Base-by-base conservation (phyloP, 2,113 vertebrate species). In the Hucho hucho region DNA sequence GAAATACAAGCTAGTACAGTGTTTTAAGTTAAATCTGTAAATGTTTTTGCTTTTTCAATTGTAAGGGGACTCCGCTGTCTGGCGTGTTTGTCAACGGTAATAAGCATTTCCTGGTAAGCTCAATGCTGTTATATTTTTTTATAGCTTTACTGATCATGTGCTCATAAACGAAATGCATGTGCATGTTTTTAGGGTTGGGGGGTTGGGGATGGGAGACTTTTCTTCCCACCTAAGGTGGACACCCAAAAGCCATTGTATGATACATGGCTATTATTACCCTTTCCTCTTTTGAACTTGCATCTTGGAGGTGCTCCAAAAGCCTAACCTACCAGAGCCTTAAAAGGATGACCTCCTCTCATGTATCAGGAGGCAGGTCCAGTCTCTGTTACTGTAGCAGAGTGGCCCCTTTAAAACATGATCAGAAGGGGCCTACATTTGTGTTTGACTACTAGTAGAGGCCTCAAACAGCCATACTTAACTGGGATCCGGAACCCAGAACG, bases 271-370 rank as follows among this genome's bases (percentile, higher is more conserved):
- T 94, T 91, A 89, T 92, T 93, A 92, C 84, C 71, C 90, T 92
- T 90, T 92, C 92, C 92, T 87, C 91, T 92, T 94, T 91, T 84
- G 90, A 90, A 92, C 86, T 79, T 76, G 82, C 74, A 77, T 88
- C 85, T 86, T 90, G 90, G 89, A 89, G 83, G 87, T 84, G 71
- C 63, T 91, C 91, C 82, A 89, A 86, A 90, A 87, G 81, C 85
- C 91, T 81, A 87, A 85, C 84, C 89, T 86, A 76, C 82, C 88
- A 87, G 74, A 69, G 83, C 93, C 93, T 90, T 94, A 93, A 94
- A 94, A 90, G 93, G 93, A 88, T 76, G 86, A 72, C 32, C 82
- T 66, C 80, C 66, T 89, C 90, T 93, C 90, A 81, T 80, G 82
- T 92, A 85, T 88, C 90, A 86, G 67, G 37, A 43, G 37, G 37